A percentile compares a stretch with the other conserved stretches of the same genome.
phyloP scores from a whole-genome alignment of 2,888 invertebrate genomes.

The Molorchus minor region DNA sequence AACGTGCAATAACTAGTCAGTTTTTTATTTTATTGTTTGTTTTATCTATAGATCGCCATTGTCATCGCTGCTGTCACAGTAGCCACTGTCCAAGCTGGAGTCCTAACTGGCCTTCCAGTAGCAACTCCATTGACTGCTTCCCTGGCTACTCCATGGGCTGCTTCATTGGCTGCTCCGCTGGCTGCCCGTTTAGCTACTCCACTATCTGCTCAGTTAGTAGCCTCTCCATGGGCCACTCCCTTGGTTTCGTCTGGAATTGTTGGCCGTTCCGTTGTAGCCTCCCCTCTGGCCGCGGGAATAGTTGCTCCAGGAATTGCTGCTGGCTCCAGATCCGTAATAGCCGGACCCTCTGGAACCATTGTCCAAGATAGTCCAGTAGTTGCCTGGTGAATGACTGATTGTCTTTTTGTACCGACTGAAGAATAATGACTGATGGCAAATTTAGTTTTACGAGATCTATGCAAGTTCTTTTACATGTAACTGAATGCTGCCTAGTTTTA shows the following conservation, averaged over 20 bases:
- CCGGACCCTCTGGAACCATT: not conserved
- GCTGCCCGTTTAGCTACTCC: not conserved
- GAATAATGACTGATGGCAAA: not conserved
- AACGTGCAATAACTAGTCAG: too few species aligned
- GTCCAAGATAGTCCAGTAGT: not conserved
- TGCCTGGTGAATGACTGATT: not conserved
- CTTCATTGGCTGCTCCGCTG: too few species aligned
- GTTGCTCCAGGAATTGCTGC: constrained; percentile 6
- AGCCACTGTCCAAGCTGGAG: not conserved
- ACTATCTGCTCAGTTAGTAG: not conserved
- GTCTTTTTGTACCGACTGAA: not conserved
- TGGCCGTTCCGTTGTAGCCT: constrained; percentile 1
- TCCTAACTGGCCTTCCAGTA: too few species aligned
- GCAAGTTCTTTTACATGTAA: too few species aligned
- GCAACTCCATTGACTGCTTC: too few species aligned
- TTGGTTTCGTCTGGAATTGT: not conserved
- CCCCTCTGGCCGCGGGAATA: not conserved
- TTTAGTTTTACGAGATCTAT: too few species aligned
- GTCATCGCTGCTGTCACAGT: constrained; percentile 3
- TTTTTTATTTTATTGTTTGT: not conserved
- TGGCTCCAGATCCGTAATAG: not conserved
- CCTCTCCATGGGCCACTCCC: not conserved
- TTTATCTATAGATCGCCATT: not conserved
- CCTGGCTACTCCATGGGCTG: too few species aligned
- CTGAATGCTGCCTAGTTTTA: too few species aligned